phyloP scores from a whole-genome alignment of 37 sponge, comb jelly and placozoan genomes.

The Geodia barretti region DNA sequence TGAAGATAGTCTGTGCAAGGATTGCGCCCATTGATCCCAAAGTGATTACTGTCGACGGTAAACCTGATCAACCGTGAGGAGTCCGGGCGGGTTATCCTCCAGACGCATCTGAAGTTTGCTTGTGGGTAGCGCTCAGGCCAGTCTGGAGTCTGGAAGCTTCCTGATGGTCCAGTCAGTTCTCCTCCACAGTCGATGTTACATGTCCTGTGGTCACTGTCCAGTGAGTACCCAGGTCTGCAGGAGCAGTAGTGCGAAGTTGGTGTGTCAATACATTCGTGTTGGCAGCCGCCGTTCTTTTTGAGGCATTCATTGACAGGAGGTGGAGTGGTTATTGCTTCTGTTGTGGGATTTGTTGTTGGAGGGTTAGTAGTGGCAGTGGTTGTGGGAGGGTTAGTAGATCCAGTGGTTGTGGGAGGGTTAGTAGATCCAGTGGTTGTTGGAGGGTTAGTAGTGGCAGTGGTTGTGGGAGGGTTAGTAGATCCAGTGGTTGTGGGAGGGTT shows the following conservation, averaged over 20 bases:
- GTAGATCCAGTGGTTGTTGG: too few relatives aligned
- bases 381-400: too few relatives aligned
- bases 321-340: too few relatives aligned
- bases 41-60: background rate
- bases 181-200: background rate
- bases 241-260: background rate
- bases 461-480: too few relatives aligned
- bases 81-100: background rate
- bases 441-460: too few relatives aligned
- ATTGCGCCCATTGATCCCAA: background rate
- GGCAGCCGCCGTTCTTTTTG: conserved; percentile 17
- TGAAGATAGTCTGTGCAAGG: background rate
- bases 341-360: too few relatives aligned
- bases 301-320: background rate
- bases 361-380: too few relatives aligned
- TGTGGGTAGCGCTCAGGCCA: conserved; percentile 28
- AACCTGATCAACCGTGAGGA: background rate
- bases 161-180: background rate
- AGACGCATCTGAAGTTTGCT: background rate
- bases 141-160: conserved; percentile 10
- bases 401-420: too few relatives aligned
- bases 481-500: too few relatives aligned
- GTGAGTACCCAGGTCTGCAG: background rate
- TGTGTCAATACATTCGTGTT: conserved; percentile 38
- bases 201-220: background rate